Conservation (phyloP, 2,888 invertebrate species). For the Empis stercorea region DNA sequence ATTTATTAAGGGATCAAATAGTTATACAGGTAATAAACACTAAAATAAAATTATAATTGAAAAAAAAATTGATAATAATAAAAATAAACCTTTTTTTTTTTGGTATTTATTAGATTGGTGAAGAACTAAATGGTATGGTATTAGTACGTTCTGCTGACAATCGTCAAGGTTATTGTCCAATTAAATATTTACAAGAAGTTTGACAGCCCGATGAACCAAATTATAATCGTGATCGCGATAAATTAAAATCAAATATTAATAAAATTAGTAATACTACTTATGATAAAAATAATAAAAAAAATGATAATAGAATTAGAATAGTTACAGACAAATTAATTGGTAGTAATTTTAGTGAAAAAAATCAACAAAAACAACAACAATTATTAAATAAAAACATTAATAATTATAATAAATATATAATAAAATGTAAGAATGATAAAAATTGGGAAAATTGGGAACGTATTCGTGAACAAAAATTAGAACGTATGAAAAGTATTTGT, state of each 20-base stretch:
- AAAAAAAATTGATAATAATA: too few species aligned
- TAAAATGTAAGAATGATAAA: slow-evolving; percentile 30
- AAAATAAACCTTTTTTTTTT: not conserved
- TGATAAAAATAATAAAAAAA: slow-evolving; percentile 30
- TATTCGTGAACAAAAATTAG: slow-evolving; percentile 34
- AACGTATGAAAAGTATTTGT: slow-evolving; percentile 35
- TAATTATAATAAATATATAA: slow-evolving; percentile 11
- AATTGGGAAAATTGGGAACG: slow-evolving; percentile 38
- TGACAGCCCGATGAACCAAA: slow-evolving; percentile 53
- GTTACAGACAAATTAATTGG: slow-evolving; percentile 14
- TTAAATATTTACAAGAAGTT: slow-evolving; percentile 90
- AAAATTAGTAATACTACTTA: slow-evolving; percentile 17
- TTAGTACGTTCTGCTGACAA: slow-evolving; percentile 83
- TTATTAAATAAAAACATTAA: slow-evolving; percentile 9
- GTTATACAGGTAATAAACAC: slow-evolving; percentile 55
- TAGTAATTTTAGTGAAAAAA: slow-evolving; percentile 6
- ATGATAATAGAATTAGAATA: slow-evolving; percentile 32
- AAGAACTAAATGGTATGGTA: slow-evolving; percentile 86
- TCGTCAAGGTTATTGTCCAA: slow-evolving; percentile 85
- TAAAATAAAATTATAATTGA: not conserved
- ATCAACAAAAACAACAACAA: slow-evolving; percentile 18
- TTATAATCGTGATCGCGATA: slow-evolving; percentile 26
- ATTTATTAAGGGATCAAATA: slow-evolving; percentile 82
- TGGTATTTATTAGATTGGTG: slow-evolving; percentile 47
- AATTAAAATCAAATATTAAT: slow-evolving; percentile 25